A percentile compares a stretch with the other conserved stretches of the same genome.
Conservation (phyloP, 1,140 invertebrate species). For the Philotrypesis tridentata region DNA sequence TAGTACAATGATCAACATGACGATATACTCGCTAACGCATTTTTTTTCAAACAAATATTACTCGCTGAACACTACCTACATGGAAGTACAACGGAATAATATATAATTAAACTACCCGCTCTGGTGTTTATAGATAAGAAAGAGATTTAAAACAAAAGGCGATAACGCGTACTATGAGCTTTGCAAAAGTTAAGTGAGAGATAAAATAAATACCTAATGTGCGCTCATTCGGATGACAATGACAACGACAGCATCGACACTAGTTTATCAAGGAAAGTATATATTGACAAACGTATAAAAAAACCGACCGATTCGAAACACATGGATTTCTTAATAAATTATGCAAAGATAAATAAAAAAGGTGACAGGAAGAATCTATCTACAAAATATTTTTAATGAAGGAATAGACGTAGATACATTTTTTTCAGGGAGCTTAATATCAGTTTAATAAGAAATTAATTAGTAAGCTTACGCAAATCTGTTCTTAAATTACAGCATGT, state of each 20-base stretch:
- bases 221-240: not conserved
- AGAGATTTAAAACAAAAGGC: constrained; percentile 41
- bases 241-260: not conserved
- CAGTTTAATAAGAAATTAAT: too few species aligned
- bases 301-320: not conserved
- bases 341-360: constrained; percentile 26
- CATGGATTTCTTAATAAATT: constrained; percentile 15
- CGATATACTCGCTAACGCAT: constrained; percentile 34
- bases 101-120: constrained; percentile 42
- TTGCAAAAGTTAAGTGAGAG: constrained; percentile 28
- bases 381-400: too few species aligned
- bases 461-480: too few species aligned
- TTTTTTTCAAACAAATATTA: constrained; percentile 16
- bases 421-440: too few species aligned
- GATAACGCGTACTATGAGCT: constrained; percentile 47
- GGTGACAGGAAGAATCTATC: not conserved
- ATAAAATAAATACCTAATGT: constrained; percentile 34
- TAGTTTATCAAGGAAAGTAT: too few species aligned
- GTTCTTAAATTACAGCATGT: too few species aligned
- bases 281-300: too few species aligned
- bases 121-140: constrained; percentile 38
- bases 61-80: constrained; percentile 3
- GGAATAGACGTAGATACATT: too few species aligned
- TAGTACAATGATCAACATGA: not conserved
- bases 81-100: constrained; percentile 25